These are phyloP conservation scores for Propsilocerus akamusi DNA, from an alignment of 1,140 invertebrate genomes.

Conservation along the genomic window DNA sequence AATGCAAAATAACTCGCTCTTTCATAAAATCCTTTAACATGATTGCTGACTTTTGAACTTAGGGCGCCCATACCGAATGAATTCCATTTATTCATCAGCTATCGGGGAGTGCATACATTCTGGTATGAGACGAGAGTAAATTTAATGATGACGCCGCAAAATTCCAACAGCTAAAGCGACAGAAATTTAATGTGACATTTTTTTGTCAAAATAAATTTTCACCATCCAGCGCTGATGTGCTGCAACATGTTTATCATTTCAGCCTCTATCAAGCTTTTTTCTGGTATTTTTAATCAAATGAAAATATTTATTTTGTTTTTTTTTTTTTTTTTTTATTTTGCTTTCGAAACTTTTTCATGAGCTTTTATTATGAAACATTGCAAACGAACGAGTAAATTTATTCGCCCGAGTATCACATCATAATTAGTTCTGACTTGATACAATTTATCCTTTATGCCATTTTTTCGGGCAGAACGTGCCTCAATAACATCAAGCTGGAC, in stretches of 20 bases:
- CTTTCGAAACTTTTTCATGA: not conserved
- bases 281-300: not conserved
- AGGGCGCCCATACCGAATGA: no score
- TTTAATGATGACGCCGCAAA: slow-evolving; percentile 1
- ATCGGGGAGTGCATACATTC: no score
- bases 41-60: no score
- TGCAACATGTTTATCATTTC: not conserved
- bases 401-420: not conserved
- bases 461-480: no score
- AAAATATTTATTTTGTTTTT: no score
- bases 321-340: not conserved
- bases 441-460: no score
- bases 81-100: no score
- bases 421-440: slow-evolving; percentile 3
- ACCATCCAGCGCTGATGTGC: not conserved
- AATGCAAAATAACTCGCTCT: not conserved
- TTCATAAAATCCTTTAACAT: no score
- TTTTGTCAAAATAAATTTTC: slow-evolving; percentile 3
- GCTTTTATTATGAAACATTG: not conserved
- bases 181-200: slow-evolving; percentile 3
- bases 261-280: not conserved
- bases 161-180: not conserved
- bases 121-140: not conserved
- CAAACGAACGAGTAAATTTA: not conserved
- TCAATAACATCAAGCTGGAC: no score